Conservation (phyloP, 37 sponge, comb jelly and placozoan genomes). For the Spongia lamella region DNA sequence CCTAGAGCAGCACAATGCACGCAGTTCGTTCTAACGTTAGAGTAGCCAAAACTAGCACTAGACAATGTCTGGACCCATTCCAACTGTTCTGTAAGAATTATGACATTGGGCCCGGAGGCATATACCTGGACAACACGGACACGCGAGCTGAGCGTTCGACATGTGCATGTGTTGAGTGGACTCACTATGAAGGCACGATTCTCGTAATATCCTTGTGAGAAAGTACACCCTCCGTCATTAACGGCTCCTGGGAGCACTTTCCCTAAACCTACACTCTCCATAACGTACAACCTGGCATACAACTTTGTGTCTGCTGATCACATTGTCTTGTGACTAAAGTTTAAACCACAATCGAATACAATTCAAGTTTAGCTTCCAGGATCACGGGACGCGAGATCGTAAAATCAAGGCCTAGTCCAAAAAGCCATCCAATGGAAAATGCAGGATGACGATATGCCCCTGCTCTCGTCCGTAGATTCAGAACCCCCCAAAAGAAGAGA, state of each 20-base stretch:
- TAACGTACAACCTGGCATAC: too few relatives aligned
- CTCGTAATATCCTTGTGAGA: slow-evolving; percentile 52
- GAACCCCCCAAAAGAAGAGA: slow-evolving; percentile 31
- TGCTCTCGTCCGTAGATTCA: slow-evolving; percentile 14
- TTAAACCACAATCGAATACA: neutral
- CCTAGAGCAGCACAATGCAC: slow-evolving; percentile 56
- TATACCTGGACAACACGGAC: slow-evolving; percentile 58
- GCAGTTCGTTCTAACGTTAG: slow-evolving; percentile 21
- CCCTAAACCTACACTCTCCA: neutral
- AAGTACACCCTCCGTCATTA: slow-evolving; percentile 58
- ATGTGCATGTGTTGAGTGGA: neutral
- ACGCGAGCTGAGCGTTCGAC: neutral
- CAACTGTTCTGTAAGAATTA: slow-evolving; percentile 59
- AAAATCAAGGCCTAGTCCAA: too few relatives aligned
- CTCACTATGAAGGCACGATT: slow-evolving; percentile 75
- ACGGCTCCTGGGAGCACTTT: slow-evolving; percentile 79
- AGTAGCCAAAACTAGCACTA: slow-evolving; percentile 45
- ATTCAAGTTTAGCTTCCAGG: too few relatives aligned
- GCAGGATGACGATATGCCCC: neutral
- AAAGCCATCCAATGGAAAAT: slow-evolving; percentile 5
- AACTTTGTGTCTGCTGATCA: too few relatives aligned
- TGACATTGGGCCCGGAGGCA: slow-evolving; percentile 75
- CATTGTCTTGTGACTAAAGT: neutral
- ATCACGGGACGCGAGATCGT: too few relatives aligned
- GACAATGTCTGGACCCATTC: slow-evolving; percentile 73